phyloP scores from a whole-genome alignment of 1,140 invertebrate species.

The Pogonognathellus flavescens region DNA sequence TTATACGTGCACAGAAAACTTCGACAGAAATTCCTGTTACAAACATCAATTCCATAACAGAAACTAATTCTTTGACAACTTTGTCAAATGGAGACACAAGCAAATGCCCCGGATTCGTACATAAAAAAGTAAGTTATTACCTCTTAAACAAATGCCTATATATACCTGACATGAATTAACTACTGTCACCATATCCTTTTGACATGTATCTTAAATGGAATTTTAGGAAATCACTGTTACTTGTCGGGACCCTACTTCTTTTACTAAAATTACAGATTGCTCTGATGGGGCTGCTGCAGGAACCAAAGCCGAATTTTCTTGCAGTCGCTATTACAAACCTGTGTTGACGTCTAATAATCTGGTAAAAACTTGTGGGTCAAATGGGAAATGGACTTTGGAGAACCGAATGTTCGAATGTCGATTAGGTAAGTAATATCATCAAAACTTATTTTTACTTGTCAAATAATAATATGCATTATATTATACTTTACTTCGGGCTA shows the following conservation, averaged over 20 bases:
- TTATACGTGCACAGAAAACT: not conserved
- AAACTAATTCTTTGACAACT: not conserved
- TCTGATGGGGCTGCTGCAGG: not conserved
- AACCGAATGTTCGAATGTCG: conserved; percentile 55
- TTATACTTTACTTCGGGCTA: not conserved
- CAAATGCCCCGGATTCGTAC: not conserved
- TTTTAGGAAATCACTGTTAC: conserved; percentile 45
- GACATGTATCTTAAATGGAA: not conserved
- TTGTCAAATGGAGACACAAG: not conserved
- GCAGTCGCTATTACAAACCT: conserved; percentile 53
- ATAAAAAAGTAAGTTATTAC: not conserved
- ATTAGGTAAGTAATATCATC: no score
- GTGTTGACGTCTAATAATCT: conserved; percentile 37
- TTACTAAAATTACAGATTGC: conserved; percentile 3
- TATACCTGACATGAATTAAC: no score
- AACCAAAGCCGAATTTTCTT: conserved; percentile 53
- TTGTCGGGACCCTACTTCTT: conserved; percentile 35
- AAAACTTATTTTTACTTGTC: no score
- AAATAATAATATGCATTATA: not conserved
- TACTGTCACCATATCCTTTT: not conserved
- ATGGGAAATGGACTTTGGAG: conserved; percentile 51
- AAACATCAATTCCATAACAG: not conserved
- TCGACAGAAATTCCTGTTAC: not conserved
- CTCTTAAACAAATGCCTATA: not conserved
- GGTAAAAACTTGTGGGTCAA: conserved; percentile 40